These are phyloP conservation scores for Corydoras sp. DNA, from an alignment of 2,113 vertebrate species.

Conservation along the genomic window DNA sequence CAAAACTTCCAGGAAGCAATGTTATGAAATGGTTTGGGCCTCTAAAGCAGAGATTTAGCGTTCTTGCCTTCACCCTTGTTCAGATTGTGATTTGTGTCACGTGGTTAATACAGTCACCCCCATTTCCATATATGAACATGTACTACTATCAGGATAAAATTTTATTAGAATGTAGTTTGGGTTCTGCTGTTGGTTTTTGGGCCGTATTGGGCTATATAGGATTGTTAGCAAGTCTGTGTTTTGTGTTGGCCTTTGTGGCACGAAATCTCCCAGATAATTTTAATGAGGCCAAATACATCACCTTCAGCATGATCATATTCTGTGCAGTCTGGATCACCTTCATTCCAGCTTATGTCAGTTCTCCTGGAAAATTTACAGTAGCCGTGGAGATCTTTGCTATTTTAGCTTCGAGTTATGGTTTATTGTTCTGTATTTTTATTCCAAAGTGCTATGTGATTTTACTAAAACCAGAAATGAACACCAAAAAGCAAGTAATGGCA, in stretches of 20 bases:
- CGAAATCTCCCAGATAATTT: constrained; percentile 67
- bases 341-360: constrained; percentile 67
- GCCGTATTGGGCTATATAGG: constrained; percentile 65
- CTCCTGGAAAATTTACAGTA: constrained; percentile 64
- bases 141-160: constrained; percentile 53
- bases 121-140: constrained; percentile 56
- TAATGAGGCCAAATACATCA: constrained; percentile 69
- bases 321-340: constrained; percentile 69
- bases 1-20: constrained; percentile 62
- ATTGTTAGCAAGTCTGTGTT: constrained; percentile 57
- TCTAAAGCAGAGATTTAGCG: constrained; percentile 57
- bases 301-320: constrained; percentile 71
- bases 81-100: constrained; percentile 62
- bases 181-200: constrained; percentile 59
- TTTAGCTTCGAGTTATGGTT: constrained; percentile 60
- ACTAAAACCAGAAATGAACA: constrained; percentile 60
- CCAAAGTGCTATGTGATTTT: constrained; percentile 67
- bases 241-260: constrained; percentile 62
- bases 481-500: constrained; percentile 60
- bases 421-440: constrained; percentile 63
- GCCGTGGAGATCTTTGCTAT: constrained; percentile 71
- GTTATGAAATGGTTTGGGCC: constrained; percentile 69
- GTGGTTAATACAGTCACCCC: constrained; percentile 61
- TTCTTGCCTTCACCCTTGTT: constrained; percentile 53
- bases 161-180: constrained; percentile 58